Percentiles rank a stretch among this genome's conserved stretches.
These are phyloP conservation scores for Agrilus biguttatus DNA, from an alignment of 2,888 invertebrate species.

Conservation along the genomic window DNA sequence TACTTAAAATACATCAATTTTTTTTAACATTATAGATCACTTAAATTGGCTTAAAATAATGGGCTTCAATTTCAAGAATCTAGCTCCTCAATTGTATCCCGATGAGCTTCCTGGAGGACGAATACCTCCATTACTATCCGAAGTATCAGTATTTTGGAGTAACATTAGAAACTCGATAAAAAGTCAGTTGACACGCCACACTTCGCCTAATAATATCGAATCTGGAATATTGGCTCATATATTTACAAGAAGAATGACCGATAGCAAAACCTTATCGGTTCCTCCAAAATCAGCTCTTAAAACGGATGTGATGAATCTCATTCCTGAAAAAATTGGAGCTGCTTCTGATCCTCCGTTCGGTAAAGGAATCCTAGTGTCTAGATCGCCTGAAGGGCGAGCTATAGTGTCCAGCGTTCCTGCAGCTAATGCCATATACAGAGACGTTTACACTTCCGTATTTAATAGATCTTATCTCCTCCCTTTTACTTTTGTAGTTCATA, in stretches of 20 bases:
- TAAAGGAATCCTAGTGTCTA: conserved; percentile 70
- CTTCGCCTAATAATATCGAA: conserved; percentile 46
- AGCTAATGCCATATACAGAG: conserved; percentile 79
- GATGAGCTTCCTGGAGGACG: conserved; percentile 50
- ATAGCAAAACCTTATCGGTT: conserved; percentile 59
- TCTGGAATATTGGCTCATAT: conserved; percentile 76
- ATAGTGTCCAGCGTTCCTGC: conserved; percentile 77
- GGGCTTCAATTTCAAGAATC: conserved; percentile 71
- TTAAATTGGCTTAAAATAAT: conserved; percentile 72
- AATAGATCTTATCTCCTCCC: conserved; percentile 78
- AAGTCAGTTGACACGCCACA: conserved; percentile 37
- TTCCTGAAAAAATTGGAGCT: conserved; percentile 62
- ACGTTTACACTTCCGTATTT: conserved; percentile 86
- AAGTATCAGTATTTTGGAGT: conserved; percentile 39
- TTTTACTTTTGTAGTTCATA: conserved; percentile 77
- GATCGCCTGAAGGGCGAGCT: conserved; percentile 63
- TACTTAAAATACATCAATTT: conserved; percentile 2
- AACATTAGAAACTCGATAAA: conserved; percentile 33
- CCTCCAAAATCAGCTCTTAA: conserved; percentile 69
- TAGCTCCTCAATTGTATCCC: conserved; percentile 76
- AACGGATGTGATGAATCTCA: conserved; percentile 59
- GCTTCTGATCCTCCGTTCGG: conserved; percentile 84
- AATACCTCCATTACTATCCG: conserved; percentile 50
- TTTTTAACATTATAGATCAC: conserved; percentile 48
- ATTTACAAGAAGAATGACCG: conserved; percentile 62